Percentiles rank a stretch among this genome's conserved stretches.
These are phyloP conservation scores for Rissa tridactyla DNA, from an alignment of 2,113 vertebrate species.

Conservation along the genomic window DNA sequence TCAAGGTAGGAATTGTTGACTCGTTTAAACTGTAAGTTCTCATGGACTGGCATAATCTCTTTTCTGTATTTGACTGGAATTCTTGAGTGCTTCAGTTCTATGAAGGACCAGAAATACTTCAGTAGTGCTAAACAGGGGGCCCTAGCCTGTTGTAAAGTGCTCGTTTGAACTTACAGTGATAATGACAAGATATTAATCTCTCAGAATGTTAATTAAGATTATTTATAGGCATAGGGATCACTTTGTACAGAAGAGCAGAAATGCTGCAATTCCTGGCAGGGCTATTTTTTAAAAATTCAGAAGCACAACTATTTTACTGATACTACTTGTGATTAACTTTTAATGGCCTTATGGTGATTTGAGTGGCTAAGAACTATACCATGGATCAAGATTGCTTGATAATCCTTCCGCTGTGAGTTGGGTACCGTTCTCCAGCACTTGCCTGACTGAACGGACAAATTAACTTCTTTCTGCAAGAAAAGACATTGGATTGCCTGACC, in stretches of 20 bases:
- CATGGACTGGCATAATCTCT: neutral
- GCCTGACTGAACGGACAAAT: neutral
- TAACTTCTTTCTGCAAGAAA: neutral
- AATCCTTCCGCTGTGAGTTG: neutral
- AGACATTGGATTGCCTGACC: neutral
- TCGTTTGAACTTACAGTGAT: neutral
- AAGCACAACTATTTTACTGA: neutral
- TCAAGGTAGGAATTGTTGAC: neutral
- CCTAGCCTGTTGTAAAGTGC: neutral
- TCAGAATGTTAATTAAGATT: neutral
- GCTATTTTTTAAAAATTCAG: neutral
- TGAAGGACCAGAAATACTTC: neutral
- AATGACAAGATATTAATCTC: neutral
- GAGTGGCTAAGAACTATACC: neutral
- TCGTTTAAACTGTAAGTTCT: neutral
- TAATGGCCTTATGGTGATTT: neutral
- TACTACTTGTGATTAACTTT: neutral
- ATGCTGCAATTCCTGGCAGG: neutral
- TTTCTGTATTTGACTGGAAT: neutral
- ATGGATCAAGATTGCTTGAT: neutral
- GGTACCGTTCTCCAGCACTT: neutral
- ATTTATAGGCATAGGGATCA: neutral
- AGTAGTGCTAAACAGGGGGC: neutral
- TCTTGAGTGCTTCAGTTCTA: neutral
- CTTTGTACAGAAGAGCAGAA: neutral